Evolutionary conservation across 1,140 invertebrate species (phyloP).

Genomic region (Daktulosphaira vitifoliae): DNA sequence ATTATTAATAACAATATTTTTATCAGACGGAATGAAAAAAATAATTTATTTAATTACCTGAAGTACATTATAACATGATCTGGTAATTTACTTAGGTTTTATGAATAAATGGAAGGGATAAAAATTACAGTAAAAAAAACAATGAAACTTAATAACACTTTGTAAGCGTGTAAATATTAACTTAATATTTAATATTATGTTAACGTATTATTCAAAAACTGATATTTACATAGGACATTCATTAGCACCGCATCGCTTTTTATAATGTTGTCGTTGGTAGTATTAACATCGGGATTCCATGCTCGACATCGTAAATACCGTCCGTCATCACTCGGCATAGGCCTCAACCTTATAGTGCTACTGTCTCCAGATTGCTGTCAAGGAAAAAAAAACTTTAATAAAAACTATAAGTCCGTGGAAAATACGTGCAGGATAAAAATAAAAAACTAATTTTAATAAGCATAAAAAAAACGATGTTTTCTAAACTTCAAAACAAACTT

Average conservation of each 20-base stretch:
- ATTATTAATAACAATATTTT: no score
- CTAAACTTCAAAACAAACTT: no score
- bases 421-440: neutral
- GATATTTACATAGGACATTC: slow-evolving; percentile 17
- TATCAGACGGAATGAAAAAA: no score
- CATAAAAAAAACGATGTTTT: neutral
- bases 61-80: no score
- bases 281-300: slow-evolving; percentile 73
- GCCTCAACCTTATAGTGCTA: slow-evolving; percentile 65
- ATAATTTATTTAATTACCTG: no score
- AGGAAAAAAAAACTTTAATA: neutral
- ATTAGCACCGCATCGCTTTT: slow-evolving; percentile 15
- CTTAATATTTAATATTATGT: no score
- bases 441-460: neutral
- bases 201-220: no score
- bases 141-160: no score
- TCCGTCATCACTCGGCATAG: slow-evolving; percentile 66
- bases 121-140: no score
- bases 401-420: neutral
- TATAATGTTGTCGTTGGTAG: slow-evolving; percentile 9
- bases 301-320: slow-evolving; percentile 73
- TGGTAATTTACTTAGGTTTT: no score
- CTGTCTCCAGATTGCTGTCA: slow-evolving; percentile 52
- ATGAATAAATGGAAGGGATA: no score
- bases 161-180: no score